Evolutionary conservation across 2,797 vertebrate species (phyloP), one percentile per base, ranked within the genome.

Genomic region (Melanotaenia nigrans): DNA sequence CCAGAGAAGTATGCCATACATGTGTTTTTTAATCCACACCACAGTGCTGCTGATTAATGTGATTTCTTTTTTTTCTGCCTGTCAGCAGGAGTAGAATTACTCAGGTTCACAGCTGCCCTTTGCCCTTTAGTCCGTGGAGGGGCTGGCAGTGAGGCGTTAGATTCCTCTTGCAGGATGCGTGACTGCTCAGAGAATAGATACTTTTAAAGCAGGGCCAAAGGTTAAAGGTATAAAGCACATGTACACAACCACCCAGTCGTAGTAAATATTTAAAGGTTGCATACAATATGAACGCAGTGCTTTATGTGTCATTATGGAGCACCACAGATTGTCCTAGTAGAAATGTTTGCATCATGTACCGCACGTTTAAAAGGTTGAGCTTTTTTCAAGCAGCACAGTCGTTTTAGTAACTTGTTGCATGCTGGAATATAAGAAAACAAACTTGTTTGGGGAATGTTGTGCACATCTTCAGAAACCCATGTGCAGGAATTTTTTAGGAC

Each of bases 81-180:
- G 22, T 53, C 3, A 85, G 81, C 84, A 71, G 74, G 63, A 28
- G 81, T 85, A 81, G 80, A 93, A 89, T 85, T 82, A 65, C 80
- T 74, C 71, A 42, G 75, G 60, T 55, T 85, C 73, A 61, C 28
- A 77, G 79, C 68, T 40, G 60, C 47, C 22, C 61, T 85, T 73
- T 62, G 69, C 72, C 72, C 70, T 77, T 64, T 54, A 45, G 64
- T 82, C 62, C 79, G 67, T 53, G 58, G 81, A 71, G 75, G 51
- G 70, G 62, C 85, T 87, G 73, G 70, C 82, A 1, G 24, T 16
- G 58, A 68, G 71, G 81, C 65, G 89, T 74, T 65, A 91, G 90
- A 93, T 93, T 94, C 87, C 80, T 92, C 60, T 54, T 14, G 82
- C 69, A 66, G 77, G 60, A 54, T 61, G 61, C 58, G 59, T 24